phyloP scores from a whole-genome alignment of 2,888 invertebrate genomes.

The Heliconius ismenius region DNA sequence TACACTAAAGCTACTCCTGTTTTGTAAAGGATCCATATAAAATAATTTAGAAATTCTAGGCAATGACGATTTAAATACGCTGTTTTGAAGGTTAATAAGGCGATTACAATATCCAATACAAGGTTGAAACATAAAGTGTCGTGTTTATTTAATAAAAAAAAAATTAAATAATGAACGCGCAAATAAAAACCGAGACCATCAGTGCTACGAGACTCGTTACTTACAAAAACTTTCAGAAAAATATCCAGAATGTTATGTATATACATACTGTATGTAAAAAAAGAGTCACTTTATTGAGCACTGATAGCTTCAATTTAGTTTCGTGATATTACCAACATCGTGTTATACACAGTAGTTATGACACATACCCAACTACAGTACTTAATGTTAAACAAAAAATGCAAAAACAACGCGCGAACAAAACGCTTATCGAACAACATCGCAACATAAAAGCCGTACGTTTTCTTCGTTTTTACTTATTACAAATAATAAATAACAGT shows the following conservation, averaged over 20 bases:
- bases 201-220: slow-evolving; percentile 4
- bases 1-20: slow-evolving; percentile 28
- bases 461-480: slow-evolving; percentile 34
- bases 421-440: slow-evolving; percentile 15
- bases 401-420: slow-evolving; percentile 30
- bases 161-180: slow-evolving; percentile 22
- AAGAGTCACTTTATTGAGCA: background rate
- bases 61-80: slow-evolving; percentile 23
- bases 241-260: slow-evolving; percentile 11
- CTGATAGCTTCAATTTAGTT: slow-evolving; percentile 1
- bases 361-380: slow-evolving; percentile 12
- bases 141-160: slow-evolving; percentile 18
- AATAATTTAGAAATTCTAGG: slow-evolving; percentile 25
- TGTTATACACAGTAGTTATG: slow-evolving; percentile 11
- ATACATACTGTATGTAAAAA: background rate
- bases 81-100: slow-evolving; percentile 20
- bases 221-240: background rate
- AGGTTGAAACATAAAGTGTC: slow-evolving; percentile 10
- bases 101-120: slow-evolving; percentile 14
- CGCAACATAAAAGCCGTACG: slow-evolving; percentile 24
- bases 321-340: background rate
- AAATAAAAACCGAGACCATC: slow-evolving; percentile 16
- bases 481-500: slow-evolving; percentile 50
- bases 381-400: slow-evolving; percentile 25
- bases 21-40: slow-evolving; percentile 32